Evolutionary conservation across 2,797 vertebrate genomes (phyloP).

Genomic region (Tapera naevia): DNA sequence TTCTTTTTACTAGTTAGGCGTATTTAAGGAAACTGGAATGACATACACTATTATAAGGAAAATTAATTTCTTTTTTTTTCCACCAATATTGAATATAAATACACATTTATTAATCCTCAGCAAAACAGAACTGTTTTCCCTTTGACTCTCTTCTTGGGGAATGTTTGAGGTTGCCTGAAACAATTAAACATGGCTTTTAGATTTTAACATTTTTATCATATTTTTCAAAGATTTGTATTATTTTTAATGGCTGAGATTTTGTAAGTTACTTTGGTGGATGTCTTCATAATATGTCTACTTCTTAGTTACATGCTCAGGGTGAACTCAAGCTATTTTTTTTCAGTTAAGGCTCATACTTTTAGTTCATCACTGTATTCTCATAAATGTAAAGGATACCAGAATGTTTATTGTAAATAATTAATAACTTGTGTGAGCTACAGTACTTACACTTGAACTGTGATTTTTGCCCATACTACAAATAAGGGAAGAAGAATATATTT

Average conservation of each 20-base stretch:
- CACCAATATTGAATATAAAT: neutral
- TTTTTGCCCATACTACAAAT: neutral
- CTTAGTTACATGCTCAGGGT: neutral
- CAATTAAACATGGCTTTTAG: neutral
- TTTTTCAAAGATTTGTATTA: neutral
- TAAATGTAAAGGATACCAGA: neutral
- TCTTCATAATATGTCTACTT: neutral
- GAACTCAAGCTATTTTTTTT: neutral
- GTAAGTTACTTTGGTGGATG: slow-evolving; percentile 7
- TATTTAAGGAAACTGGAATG: neutral
- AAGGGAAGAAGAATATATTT: neutral
- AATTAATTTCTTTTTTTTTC: accelerated
- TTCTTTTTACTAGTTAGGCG: neutral
- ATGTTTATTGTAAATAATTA: slow-evolving; percentile 47
- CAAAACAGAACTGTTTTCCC: neutral
- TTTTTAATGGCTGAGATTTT: neutral
- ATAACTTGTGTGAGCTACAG: neutral
- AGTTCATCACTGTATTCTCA: neutral
- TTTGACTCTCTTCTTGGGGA: neutral
- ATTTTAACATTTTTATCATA: neutral
- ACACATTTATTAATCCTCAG: neutral
- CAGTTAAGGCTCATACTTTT: neutral
- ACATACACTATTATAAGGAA: neutral
- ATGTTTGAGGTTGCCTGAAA: neutral
- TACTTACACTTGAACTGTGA: slow-evolving; percentile 5